Evolutionary conservation across 2,888 invertebrate species (phyloP), one percentile per base, ranked within the genome.

Genomic region (Caenorhabditis becei): DNA sequence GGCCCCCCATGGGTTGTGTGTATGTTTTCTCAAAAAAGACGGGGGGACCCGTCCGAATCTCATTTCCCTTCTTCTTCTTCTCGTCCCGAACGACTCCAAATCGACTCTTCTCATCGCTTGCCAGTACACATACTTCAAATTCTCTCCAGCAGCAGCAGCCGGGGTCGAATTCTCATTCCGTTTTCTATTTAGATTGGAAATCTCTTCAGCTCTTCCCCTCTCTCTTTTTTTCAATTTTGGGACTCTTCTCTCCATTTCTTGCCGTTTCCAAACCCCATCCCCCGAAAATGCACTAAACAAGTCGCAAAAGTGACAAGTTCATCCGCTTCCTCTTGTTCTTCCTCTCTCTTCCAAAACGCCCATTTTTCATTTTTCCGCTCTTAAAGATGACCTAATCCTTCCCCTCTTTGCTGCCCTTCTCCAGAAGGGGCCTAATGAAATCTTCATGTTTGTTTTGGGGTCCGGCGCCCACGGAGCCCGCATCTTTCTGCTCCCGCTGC

Each of bases 141-240:
- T 66, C 47, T 16, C 23, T 14, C 7, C 32, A 32, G 7, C 41
- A n/a, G n/a, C n/a, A n/a, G 11, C 41, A 41, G n/a, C 18, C 61
- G 61, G 59, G 41, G 24, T 53, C 56, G 63, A 41, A 66, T 66
- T 75, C 59, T 74, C 74, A 74, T 74, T 75, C 58, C 37, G 58
- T 56, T 74, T 74, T 74, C 66, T 51, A 74, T 75, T 75, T 75
- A 75, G 75, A 75, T 75, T 75, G 75, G 44, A 67, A 75, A 66
- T 66, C 56, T 59, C n/a, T 28, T 35, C 41, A 16, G 47, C 41
- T 41, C 51, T 32, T 10, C 5, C 7, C 49, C 7, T 47, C 59
- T 47, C n/a, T 58, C 23, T 20, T 54, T 69, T 72, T 61, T 72
- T 71, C 47, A 41, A 56, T 56, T 72, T 63, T 47, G 20, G 63